Percentiles rank a stretch among this genome's conserved stretches.
phyloP scores from a whole-genome alignment of 2,113 vertebrate genomes.

The Phalacrocorax brasilianus region DNA sequence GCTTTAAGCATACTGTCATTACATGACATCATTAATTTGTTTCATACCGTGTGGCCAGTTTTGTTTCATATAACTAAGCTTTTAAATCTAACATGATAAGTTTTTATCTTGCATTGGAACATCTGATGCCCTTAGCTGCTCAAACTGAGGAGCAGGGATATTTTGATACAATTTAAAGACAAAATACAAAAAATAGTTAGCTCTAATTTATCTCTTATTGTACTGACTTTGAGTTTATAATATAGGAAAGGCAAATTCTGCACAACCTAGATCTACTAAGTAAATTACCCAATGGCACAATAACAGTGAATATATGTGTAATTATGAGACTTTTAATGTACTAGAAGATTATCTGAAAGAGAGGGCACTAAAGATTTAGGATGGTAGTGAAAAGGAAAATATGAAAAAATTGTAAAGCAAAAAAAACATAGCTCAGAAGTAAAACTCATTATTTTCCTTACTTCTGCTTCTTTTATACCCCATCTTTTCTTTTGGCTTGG shows the following conservation, averaged over 20 bases:
- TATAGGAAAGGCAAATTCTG: neutral
- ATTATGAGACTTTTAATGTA: neutral
- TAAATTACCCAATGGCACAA: neutral
- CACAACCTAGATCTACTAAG: neutral
- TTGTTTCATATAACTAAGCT: neutral
- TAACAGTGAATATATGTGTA: neutral
- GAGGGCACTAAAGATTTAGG: neutral
- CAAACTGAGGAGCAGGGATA: neutral
- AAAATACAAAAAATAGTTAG: neutral
- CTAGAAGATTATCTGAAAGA: neutral
- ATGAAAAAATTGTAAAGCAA: neutral
- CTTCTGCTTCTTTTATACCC: neutral
- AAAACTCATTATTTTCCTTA: neutral
- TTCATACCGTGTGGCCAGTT: neutral
- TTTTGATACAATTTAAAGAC: neutral
- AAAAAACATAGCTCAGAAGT: neutral
- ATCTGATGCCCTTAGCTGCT: neutral
- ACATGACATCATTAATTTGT: neutral
- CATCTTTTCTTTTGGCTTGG: neutral
- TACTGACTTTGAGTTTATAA: neutral
- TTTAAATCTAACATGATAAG: neutral
- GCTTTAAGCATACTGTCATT: neutral
- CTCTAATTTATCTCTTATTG: neutral
- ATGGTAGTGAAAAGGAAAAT: neutral
- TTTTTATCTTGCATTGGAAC: neutral